Percentiles rank a stretch among this genome's conserved stretches.
phyloP scores from a whole-genome alignment of 1,140 invertebrate species.

The Lethocerus indicus region DNA sequence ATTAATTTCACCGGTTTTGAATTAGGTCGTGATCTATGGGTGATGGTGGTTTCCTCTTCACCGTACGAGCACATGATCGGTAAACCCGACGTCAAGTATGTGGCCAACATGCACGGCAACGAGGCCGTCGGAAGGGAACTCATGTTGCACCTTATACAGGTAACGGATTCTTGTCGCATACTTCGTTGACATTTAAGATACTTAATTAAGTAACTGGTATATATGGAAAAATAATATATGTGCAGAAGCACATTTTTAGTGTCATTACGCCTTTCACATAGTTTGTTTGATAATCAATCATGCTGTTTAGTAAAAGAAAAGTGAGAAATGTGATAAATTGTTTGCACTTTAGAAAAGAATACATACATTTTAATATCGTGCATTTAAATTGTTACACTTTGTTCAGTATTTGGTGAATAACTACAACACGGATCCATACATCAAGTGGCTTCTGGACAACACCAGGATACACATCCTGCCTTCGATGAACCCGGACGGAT shows the following conservation, averaged over 20 bases:
- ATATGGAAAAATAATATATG: too few species aligned
- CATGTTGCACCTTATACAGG: constrained; percentile 59
- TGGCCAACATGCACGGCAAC: constrained; percentile 84
- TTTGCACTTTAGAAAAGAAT: too few species aligned
- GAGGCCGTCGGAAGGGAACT: constrained; percentile 78
- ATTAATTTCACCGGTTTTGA: too few species aligned
- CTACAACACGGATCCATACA: constrained; percentile 60
- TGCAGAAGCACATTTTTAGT: too few species aligned
- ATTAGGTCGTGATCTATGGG: constrained; percentile 84
- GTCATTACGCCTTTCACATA: too few species aligned
- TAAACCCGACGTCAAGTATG: constrained; percentile 82
- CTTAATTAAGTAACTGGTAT: too few species aligned
- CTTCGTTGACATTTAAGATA: too few species aligned
- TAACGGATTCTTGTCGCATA: not conserved
- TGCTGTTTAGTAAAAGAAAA: too few species aligned
- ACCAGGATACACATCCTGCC: constrained; percentile 84
- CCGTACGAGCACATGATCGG: constrained; percentile 81
- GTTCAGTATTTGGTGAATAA: constrained; percentile 62
- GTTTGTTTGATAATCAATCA: too few species aligned
- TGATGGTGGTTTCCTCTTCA: constrained; percentile 79
- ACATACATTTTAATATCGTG: too few species aligned
- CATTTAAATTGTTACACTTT: constrained; percentile 6
- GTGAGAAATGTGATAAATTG: too few species aligned
- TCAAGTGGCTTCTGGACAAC: constrained; percentile 73
- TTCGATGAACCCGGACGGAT: constrained; percentile 84